These are phyloP conservation scores for Tonatia bakeri DNA, from an alignment of 2,113 vertebrate species.

Conservation along the genomic window DNA sequence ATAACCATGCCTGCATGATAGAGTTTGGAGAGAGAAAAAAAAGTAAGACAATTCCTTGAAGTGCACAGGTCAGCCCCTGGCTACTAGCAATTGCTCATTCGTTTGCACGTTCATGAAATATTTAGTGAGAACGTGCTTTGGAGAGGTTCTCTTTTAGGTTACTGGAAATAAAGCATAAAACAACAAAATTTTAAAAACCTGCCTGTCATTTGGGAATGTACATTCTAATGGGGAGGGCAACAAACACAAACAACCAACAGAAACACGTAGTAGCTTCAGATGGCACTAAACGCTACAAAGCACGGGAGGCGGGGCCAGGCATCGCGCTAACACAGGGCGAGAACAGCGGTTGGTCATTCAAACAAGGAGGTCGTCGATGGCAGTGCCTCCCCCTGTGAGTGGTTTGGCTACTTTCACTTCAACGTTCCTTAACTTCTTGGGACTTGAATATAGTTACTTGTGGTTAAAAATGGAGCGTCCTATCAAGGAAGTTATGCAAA, in stretches of 20 bases:
- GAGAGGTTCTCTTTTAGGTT: not conserved
- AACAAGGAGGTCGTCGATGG: fast-evolving
- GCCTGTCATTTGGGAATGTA: not conserved
- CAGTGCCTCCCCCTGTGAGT: fast-evolving
- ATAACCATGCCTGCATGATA: fast-evolving
- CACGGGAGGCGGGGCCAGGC: not conserved
- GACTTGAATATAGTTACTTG: not conserved
- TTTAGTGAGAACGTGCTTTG: not conserved
- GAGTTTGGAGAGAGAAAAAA: not conserved
- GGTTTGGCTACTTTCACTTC: not conserved
- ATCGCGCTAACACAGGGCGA: fast-evolving
- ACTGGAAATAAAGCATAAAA: not conserved
- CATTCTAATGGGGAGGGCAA: not conserved
- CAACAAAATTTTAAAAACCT: not conserved
- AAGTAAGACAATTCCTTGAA: fast-evolving
- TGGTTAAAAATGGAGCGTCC: not conserved
- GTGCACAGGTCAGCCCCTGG: fast-evolving
- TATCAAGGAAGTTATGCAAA: not conserved
- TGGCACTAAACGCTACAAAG: fast-evolving
- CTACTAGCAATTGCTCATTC: not conserved
- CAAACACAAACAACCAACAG: not conserved
- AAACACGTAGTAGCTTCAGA: fast-evolving
- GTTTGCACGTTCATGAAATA: not conserved
- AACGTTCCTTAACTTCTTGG: not conserved
- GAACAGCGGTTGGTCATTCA: fast-evolving